These are phyloP conservation scores for Heteropelma amictum DNA, from an alignment of 2,888 invertebrate genomes.

Conservation along the genomic window DNA sequence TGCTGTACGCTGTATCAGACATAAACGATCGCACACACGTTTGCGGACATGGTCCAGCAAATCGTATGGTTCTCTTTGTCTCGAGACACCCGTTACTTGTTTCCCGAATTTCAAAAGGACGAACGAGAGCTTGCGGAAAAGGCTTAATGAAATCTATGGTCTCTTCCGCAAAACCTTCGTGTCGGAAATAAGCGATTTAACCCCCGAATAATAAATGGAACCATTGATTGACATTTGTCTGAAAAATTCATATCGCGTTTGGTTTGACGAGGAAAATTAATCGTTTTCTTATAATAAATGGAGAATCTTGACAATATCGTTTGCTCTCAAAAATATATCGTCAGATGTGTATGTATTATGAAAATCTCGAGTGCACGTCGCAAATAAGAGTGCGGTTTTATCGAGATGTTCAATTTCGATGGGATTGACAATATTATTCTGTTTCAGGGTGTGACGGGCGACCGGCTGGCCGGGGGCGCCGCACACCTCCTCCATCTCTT, in stretches of 20 bases:
- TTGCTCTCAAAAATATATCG: background rate
- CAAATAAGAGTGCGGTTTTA: slow-evolving; percentile 23
- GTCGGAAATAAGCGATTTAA: background rate
- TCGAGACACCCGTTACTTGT: too few relatives aligned
- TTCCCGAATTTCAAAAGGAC: slow-evolving; percentile 39
- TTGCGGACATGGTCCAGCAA: slow-evolving; percentile 67
- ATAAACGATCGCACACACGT: slow-evolving; percentile 69
- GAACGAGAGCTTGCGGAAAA: slow-evolving; percentile 32
- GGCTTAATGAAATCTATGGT: slow-evolving; percentile 50
- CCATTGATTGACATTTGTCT: too few relatives aligned
- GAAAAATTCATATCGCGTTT: too few relatives aligned
- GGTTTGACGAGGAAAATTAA: too few relatives aligned
- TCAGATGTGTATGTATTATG: background rate
- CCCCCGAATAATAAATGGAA: background rate
- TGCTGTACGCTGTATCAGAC: slow-evolving; percentile 64
- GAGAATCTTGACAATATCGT: too few relatives aligned
- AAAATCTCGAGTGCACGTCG: slow-evolving; percentile 5
- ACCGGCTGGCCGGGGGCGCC: slow-evolving; percentile 78
- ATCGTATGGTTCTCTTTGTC: slow-evolving; percentile 68
- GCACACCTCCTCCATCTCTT: slow-evolving; percentile 77
- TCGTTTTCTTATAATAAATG: too few relatives aligned
- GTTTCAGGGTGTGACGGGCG: slow-evolving; percentile 78
- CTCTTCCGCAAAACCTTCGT: slow-evolving; percentile 1
- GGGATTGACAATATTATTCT: slow-evolving; percentile 76
- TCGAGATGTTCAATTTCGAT: slow-evolving; percentile 61